phyloP scores from a whole-genome alignment of 2,113 vertebrate genomes.

The Cyanoramphus novaezelandiae region DNA sequence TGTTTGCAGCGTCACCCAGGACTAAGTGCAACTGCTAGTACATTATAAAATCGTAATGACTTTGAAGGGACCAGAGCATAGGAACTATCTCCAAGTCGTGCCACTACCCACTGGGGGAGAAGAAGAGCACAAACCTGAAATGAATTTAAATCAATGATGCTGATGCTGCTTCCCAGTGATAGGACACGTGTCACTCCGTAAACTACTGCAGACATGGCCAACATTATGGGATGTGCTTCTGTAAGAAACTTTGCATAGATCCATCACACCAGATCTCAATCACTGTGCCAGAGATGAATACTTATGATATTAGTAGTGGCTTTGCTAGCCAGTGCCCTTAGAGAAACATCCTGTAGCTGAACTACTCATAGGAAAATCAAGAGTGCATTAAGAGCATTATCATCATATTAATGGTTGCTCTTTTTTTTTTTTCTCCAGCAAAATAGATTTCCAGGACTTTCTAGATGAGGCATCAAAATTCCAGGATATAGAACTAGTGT shows the following conservation, averaged over 20 bases:
- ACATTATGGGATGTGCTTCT: neutral
- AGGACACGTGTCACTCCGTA: rapidly evolving
- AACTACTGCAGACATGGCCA: neutral
- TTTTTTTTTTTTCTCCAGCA: neutral
- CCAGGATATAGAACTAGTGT: neutral
- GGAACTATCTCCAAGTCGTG: neutral
- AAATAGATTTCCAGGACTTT: neutral
- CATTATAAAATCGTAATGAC: neutral
- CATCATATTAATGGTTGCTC: neutral
- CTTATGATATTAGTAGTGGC: neutral
- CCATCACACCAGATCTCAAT: rapidly evolving
- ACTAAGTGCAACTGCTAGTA: neutral
- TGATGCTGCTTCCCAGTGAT: neutral
- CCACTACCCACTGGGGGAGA: neutral
- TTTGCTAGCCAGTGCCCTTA: neutral
- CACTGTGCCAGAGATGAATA: neutral
- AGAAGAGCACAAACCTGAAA: neutral
- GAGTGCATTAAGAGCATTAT: neutral
- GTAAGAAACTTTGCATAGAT: neutral
- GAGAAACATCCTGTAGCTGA: neutral
- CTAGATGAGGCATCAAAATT: neutral
- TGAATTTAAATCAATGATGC: neutral
- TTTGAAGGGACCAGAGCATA: neutral
- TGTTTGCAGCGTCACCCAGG: neutral
- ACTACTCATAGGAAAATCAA: neutral